phyloP scores from a whole-genome alignment of 2,797 vertebrate genomes.

The Neomorphus geoffroyi region DNA sequence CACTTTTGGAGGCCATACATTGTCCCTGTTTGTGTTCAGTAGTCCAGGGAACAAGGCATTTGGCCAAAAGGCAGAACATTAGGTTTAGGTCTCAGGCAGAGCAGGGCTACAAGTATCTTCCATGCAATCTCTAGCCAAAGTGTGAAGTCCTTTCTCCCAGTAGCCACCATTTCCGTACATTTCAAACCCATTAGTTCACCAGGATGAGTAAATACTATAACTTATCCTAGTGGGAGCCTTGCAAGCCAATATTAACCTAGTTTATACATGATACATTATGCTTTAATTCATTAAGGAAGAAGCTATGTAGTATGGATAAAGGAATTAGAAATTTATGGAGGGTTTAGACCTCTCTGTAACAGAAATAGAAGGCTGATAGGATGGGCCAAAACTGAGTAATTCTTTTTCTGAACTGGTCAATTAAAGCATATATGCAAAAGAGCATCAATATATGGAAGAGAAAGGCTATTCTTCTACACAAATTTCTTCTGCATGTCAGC shows the following conservation, averaged over 20 bases:
- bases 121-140: neutral
- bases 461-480: conserved; percentile 29
- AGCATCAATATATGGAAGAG: conserved; percentile 7
- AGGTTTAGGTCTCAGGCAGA: neutral
- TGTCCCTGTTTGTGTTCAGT: neutral
- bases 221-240: neutral
- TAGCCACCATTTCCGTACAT: neutral
- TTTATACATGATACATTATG: neutral
- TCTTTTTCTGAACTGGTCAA: conserved; percentile 13
- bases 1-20: neutral
- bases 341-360: neutral
- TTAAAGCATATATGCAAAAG: conserved; percentile 43
- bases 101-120: neutral
- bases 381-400: neutral
- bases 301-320: neutral
- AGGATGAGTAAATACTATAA: neutral
- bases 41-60: neutral
- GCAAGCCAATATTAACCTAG: neutral
- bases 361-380: neutral
- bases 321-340: conserved; percentile 21
- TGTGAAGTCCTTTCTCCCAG: neutral
- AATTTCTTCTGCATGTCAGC: conserved; percentile 37
- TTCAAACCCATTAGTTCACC: neutral
- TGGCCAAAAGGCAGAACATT: neutral
- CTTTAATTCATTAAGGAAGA: neutral